A percentile compares a stretch with the other conserved stretches of the same genome.
phyloP scores from a whole-genome alignment of 2,888 invertebrate genomes.

The Tenthredo scrophulariae region DNA sequence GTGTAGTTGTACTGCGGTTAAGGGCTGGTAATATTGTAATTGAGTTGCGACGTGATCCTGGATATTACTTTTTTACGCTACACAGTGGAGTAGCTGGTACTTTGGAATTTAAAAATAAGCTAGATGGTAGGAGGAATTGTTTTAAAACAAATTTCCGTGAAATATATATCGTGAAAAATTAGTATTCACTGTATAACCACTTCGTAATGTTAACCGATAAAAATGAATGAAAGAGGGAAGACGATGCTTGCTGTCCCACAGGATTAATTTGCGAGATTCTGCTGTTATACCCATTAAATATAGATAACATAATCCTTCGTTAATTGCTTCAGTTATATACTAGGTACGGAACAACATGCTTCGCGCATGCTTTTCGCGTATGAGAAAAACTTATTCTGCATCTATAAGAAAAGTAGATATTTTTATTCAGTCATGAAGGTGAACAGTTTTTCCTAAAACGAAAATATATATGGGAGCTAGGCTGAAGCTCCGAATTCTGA shows the following conservation, averaged over 20 bases:
- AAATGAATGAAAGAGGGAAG: background rate
- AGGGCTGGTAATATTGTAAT: background rate
- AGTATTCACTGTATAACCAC: slow-evolving; percentile 12
- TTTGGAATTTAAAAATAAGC: background rate
- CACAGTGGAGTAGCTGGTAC: background rate
- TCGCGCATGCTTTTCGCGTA: background rate
- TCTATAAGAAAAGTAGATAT: background rate
- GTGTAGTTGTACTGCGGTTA: background rate
- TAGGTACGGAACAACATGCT: background rate
- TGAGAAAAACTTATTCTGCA: background rate
- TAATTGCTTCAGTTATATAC: background rate
- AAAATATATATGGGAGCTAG: no score
- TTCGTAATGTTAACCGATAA: background rate
- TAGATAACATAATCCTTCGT: slow-evolving; percentile 4
- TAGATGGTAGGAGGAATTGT: background rate
- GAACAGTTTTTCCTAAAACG: no score
- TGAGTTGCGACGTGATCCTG: slow-evolving; percentile 1
- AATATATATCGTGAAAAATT: background rate
- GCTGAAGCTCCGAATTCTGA: no score
- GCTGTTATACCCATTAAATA: background rate
- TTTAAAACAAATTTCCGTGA: slow-evolving; percentile 28
- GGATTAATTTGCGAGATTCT: background rate
- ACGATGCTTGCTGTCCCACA: background rate
- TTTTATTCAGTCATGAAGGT: background rate
- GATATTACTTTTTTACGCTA: background rate